These are phyloP conservation scores for Pipistrellus kuhlii DNA, from an alignment of 2,797 vertebrate genomes.

Conservation along the genomic window DNA sequence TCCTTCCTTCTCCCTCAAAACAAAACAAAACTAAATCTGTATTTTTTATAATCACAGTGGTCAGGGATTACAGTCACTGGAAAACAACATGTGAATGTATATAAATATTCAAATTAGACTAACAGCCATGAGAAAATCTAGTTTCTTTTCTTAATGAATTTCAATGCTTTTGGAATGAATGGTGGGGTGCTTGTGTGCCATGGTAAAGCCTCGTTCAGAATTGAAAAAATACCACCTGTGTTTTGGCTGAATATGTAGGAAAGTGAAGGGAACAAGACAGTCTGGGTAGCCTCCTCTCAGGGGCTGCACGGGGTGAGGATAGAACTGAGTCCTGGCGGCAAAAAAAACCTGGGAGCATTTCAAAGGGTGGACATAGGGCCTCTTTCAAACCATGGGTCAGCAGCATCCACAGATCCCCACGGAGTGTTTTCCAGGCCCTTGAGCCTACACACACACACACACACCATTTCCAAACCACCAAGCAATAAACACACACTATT, in stretches of 20 bases:
- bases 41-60: constrained; percentile 21
- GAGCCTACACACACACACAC: background rate
- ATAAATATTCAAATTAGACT: background rate
- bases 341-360: constrained; percentile 46
- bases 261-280: constrained; percentile 22
- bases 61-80: constrained; percentile 3
- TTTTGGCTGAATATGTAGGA: constrained; percentile 60
- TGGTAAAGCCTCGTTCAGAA: constrained; percentile 14
- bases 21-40: background rate
- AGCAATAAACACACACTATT: background rate
- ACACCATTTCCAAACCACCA: background rate
- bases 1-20: constrained; percentile 1
- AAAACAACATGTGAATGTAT: constrained; percentile 39
- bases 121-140: constrained; percentile 9
- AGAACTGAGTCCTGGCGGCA: background rate
- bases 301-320: background rate
- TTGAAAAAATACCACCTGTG: constrained; percentile 64
- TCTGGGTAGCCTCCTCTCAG: background rate
- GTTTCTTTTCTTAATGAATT: constrained; percentile 59
- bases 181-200: constrained; percentile 47
- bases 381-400: background rate
- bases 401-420: background rate
- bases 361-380: background rate
- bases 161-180: constrained; percentile 22
- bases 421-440: background rate